Base-by-base conservation (phyloP, 2,797 vertebrate genomes). In the Iguana delicatissima region DNA sequence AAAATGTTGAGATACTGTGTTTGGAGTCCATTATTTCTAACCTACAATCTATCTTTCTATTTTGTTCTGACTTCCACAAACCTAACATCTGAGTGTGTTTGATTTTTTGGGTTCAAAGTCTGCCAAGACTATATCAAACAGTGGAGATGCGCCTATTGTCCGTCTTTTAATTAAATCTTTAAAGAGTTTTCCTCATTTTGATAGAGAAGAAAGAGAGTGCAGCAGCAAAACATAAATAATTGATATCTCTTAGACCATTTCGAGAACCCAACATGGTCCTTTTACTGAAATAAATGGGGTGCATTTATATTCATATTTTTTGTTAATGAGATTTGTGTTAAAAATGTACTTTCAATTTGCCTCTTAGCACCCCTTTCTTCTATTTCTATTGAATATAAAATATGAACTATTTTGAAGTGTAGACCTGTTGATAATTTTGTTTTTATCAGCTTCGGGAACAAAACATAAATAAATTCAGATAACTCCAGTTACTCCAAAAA, bases 1-100 rank as follows among this genome's bases (percentile, higher is more conserved):
- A 62, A 26, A 73, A 72, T 7, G 88, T 90, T 82, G 0, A 0
- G 64, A 18, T 64, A 90, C 42, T 38, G 52, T 76, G 57, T 73
- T 46, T 80, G 85, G 85, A 29, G 20, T 81, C 74, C 90, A 88
- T 83, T 18, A 1, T 52, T 89, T 89, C 84, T 92, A 86, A 82
- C 83, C 64, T 13, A 57, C 20, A 77, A 24, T 83, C 62, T 24
- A 69, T 38, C 32, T 50, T 79, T 83, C 57, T 2, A 9, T 79
- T 87, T 85, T 74, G 55, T 81, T 90, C 69, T 50, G 69, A 18
- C 32, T 86, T 73, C 5, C 18, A 42, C 52, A 38, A 3, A 82
- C 69, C 32, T 86, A 79, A 77, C 67, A 82, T 76, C 64, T 90
- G 26, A 82, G 13, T 62, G 20, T 73, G 42, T 64, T 76, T 82